Conservation (phyloP, 2,888 invertebrate species). For the Caradrina clavipalpis region DNA sequence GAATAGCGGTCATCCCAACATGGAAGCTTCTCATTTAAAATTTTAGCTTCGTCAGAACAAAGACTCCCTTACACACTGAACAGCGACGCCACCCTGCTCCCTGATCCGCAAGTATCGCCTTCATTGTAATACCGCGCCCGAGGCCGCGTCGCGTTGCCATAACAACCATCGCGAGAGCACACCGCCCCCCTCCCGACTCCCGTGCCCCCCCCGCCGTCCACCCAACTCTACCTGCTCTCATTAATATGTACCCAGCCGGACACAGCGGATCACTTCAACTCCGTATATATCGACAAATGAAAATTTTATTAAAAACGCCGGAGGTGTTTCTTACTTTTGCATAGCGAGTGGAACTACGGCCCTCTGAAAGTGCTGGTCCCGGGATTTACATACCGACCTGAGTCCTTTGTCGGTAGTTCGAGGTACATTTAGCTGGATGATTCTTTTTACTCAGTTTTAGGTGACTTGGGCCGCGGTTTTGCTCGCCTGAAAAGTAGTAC, state of each 20-base stretch:
- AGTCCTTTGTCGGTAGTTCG: slow-evolving; percentile 40
- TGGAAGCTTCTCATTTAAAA: not conserved
- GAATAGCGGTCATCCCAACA: too few species aligned
- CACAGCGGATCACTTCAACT: slow-evolving; percentile 79
- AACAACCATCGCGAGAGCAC: slow-evolving; percentile 74
- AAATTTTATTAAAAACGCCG: slow-evolving; percentile 70
- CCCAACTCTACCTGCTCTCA: slow-evolving; percentile 82
- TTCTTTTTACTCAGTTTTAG: slow-evolving; percentile 26
- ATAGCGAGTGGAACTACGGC: slow-evolving; percentile 26
- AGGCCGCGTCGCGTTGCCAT: slow-evolving; percentile 88
- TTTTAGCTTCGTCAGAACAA: slow-evolving; percentile 11
- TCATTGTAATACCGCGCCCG: slow-evolving; percentile 85
- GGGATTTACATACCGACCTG: slow-evolving; percentile 45
- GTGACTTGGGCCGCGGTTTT: not conserved
- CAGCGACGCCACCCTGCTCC: slow-evolving; percentile 60
- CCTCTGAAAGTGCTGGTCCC: slow-evolving; percentile 30
- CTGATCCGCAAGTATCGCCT: slow-evolving; percentile 77
- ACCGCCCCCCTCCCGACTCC: slow-evolving; percentile 64
- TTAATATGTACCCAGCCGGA: slow-evolving; percentile 88
- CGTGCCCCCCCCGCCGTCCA: slow-evolving; percentile 51
- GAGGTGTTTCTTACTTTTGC: slow-evolving; percentile 52
- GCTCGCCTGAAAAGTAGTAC: too few species aligned
- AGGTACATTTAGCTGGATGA: slow-evolving; percentile 6
- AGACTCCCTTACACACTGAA: slow-evolving; percentile 22
- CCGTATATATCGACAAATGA: slow-evolving; percentile 73